Percentiles rank a stretch among this genome's conserved stretches.
phyloP scores from a whole-genome alignment of 2,888 invertebrate genomes.

The Carcina quercana region DNA sequence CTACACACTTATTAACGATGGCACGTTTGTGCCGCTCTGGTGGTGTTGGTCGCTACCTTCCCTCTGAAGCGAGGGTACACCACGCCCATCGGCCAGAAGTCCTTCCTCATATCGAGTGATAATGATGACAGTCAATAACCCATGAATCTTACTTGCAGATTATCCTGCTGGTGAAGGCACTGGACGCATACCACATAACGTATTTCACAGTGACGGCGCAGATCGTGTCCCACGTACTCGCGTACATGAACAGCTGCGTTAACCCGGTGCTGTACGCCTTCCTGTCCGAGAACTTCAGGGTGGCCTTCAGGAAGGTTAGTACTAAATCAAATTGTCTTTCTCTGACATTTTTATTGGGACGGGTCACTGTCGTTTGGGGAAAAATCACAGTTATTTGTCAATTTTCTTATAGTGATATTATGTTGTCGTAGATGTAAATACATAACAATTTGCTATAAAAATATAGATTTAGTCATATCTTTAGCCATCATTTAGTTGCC shows the following conservation, averaged over 20 bases:
- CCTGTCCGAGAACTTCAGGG: constrained; percentile 94
- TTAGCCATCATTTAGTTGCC: no score
- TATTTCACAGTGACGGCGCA: constrained; percentile 82
- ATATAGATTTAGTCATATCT: no score
- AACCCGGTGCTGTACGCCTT: constrained; percentile 97
- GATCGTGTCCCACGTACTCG: constrained; percentile 85
- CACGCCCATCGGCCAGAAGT: no score
- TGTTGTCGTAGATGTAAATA: no score
- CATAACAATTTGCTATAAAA: no score
- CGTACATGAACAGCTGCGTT: constrained; percentile 96
- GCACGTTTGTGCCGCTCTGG: no score
- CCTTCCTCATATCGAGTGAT: no score
- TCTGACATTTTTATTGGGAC: not conserved
- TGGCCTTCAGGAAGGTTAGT: constrained; percentile 81
- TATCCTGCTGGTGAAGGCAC: constrained; percentile 84
- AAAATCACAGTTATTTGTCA: not conserved
- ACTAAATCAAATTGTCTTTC: not conserved
- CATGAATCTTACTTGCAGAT: constrained; percentile 76
- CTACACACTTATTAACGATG: no score
- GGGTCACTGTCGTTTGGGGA: not conserved
- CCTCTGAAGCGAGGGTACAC: no score
- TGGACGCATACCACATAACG: constrained; percentile 81
- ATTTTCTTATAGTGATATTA: no score
- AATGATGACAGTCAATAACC: no score
- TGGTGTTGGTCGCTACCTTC: no score